Percentiles rank a stretch among this genome's conserved stretches.
Evolutionary conservation across 2,113 vertebrate species (phyloP).

Genomic region (Centropus unirufus): DNA sequence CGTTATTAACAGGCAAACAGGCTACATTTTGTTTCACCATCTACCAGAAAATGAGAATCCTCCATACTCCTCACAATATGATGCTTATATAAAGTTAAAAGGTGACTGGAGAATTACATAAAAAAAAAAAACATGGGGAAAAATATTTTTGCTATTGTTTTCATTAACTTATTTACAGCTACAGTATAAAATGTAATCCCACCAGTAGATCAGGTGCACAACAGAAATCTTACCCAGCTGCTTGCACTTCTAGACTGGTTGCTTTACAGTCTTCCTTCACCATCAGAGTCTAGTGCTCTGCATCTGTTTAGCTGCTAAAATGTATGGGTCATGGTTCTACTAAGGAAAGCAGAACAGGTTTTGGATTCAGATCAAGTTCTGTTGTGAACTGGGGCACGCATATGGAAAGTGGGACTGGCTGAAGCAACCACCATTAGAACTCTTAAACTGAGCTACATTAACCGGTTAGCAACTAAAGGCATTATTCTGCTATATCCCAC

Average conservation of each 20-base stretch:
- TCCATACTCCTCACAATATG: background rate
- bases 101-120: background rate
- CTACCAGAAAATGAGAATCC: background rate
- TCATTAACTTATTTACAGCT: background rate
- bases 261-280: background rate
- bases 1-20: background rate
- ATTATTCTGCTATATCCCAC: background rate
- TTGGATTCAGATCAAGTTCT: constrained; percentile 10
- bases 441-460: background rate
- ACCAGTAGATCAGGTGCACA: background rate
- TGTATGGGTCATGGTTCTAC: background rate
- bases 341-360: background rate
- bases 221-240: background rate
- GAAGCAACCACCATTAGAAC: background rate
- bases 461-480: background rate
- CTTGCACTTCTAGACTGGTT: background rate
- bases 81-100: background rate
- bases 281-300: background rate
- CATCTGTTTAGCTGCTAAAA: constrained; percentile 24
- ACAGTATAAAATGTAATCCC: background rate
- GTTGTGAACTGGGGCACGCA: background rate
- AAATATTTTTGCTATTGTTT: background rate
- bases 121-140: background rate
- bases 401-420: background rate
- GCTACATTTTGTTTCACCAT: background rate